phyloP scores from a whole-genome alignment of 2,888 invertebrate genomes.

The Halictus quadricinctus region DNA sequence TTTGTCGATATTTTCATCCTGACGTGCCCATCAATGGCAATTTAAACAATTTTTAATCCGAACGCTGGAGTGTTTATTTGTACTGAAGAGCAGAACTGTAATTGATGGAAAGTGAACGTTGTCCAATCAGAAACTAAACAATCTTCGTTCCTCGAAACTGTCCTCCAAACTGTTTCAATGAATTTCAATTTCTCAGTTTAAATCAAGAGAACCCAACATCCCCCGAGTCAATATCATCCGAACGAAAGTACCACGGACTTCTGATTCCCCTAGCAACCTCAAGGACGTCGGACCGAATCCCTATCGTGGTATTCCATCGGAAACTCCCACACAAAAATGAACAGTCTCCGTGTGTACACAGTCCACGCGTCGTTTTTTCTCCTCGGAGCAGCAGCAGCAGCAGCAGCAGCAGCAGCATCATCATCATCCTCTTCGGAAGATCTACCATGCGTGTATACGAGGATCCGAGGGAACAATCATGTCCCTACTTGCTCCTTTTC shows the following conservation, averaged over 20 bases:
- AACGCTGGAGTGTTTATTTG: neutral
- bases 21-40: neutral
- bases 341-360: constrained; percentile 7
- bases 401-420: constrained; percentile 22
- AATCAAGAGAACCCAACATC: neutral
- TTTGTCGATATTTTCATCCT: neutral
- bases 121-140: neutral
- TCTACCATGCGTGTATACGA: constrained; percentile 6
- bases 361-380: constrained; percentile 30
- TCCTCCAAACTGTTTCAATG: neutral
- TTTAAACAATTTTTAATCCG: neutral
- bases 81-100: neutral
- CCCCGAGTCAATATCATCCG: constrained; percentile 8
- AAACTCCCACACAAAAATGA: constrained; percentile 30
- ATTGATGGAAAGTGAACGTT: neutral
- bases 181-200: neutral
- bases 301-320: constrained; percentile 57
- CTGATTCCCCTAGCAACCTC: neutral
- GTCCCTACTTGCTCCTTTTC: constrained; percentile 18
- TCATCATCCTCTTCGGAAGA: constrained; percentile 17
- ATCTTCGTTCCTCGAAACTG: neutral
- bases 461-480: constrained; percentile 13
- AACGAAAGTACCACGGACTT: neutral
- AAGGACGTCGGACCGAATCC: neutral
- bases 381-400: constrained; percentile 18